Evolutionary conservation across 2,797 vertebrate species (phyloP).

Genomic region (Macroramphosus scolopax): DNA sequence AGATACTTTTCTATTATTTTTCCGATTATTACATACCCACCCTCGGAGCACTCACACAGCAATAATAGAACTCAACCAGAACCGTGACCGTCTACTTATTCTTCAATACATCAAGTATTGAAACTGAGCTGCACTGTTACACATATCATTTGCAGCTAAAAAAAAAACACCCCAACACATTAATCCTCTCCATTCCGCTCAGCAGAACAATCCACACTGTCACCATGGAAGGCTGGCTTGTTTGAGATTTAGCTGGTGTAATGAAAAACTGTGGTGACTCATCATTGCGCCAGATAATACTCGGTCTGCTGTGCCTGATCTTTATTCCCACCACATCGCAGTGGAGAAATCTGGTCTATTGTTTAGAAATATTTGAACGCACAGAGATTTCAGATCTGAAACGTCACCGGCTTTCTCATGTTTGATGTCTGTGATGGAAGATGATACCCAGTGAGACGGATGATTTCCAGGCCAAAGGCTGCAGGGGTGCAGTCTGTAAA

Average conservation of each 20-base stretch:
- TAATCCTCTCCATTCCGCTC: slow-evolving; percentile 33
- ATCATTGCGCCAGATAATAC: slow-evolving; percentile 64
- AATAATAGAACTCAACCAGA: slow-evolving; percentile 3
- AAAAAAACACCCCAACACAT: neutral
- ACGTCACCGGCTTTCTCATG: neutral
- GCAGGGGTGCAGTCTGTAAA: too few relatives aligned
- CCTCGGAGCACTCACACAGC: neutral
- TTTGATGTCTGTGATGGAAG: too few relatives aligned
- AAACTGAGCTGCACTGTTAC: neutral
- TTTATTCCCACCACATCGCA: slow-evolving; percentile 27
- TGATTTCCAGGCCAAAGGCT: too few relatives aligned
- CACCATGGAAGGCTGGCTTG: slow-evolving; percentile 20
- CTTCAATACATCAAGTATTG: neutral
- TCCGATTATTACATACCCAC: neutral
- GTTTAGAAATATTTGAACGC: neutral
- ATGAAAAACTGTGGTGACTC: slow-evolving; percentile 63
- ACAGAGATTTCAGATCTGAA: neutral
- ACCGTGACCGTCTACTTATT: neutral
- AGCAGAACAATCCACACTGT: slow-evolving; percentile 17
- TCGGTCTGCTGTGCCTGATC: slow-evolving; percentile 22
- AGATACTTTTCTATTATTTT: too few relatives aligned
- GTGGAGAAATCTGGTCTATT: slow-evolving; percentile 1
- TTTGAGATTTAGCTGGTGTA: slow-evolving; percentile 34
- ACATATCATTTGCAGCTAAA: neutral
- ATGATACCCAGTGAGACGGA: too few relatives aligned